Base-by-base conservation (phyloP, 1,140 invertebrate species). In the Dolichoris vasculosae region DNA sequence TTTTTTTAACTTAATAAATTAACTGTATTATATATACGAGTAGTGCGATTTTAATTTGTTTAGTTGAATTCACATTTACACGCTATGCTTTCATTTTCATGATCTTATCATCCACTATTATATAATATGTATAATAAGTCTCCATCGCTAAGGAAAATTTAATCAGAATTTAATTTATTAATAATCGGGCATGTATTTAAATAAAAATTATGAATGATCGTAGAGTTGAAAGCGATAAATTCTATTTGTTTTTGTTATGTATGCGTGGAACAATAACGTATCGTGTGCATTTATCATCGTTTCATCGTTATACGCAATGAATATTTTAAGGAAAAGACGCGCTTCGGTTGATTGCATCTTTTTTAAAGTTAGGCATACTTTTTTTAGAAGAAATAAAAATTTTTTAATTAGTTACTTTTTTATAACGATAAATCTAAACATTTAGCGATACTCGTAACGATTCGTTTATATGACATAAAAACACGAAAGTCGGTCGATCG, bases 211-310 rank as follows among this genome's bases (percentile, higher is more conserved):
- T 78, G 59, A 87, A 89, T 86, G 83, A 87, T 82, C 84, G 87
- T 90, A 90, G 89, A 91, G 83, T 90, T 92, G 89, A 90, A 89
- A 91, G 89, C 89, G 90, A 90, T 87, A 71, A 82, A 86, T 32
- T 82, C 84, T 86, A 86, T 82, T 43, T 86, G 59, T 81, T 88
- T 89, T 88, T 83, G 46, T 89, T n/a, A 89, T 89, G 86, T 89
- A 89, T 88, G 89, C 90, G 89, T 87, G 89, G 64, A 90, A 90
- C 89, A 91, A 90, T 91, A 88, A 90, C 88, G 88, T 89, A 84
- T 89, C 82, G 86, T 89, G 90, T 90, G 87, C 89, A 88, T 89
- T 90, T n/a, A n/a, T n/a, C n/a, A n/a, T n/a, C n/a, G 90, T 88
- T 89, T 86, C 87, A 85, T 88, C 78, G 48, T 82, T 86, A 87